Evolutionary conservation across 2,113 vertebrate species (phyloP), one percentile per base, ranked within the genome.

Genomic region (Muscicapa adusta): DNA sequence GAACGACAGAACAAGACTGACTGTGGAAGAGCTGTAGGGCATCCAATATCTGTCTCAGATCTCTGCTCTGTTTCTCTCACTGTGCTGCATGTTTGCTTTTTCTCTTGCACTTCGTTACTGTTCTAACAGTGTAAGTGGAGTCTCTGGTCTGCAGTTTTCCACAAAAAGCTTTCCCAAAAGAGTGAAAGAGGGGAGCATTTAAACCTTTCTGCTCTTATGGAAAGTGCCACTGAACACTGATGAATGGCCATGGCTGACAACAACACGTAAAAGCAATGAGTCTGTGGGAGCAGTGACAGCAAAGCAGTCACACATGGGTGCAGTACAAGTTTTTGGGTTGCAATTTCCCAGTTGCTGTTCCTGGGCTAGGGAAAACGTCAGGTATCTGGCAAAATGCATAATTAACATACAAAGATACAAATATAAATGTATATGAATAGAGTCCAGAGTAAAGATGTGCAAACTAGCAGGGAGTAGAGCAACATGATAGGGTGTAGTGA

Each of bases 31-130:
- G 82, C 91, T 1, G 33, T 2, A 70, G 81, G 85, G 78, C 62
- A 90, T 68, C 87, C 81, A 23, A 4, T 58, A 82, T 56, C 54
- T 68, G 47, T 20, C 71, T 95, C 74, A 58, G 91, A 92, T 91
- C 74, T 89, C 75, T 58, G 34, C 50, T 79, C 78, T 60, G 20
- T 26, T 85, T 51, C 58, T 85, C 80, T 92, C 66, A 15, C 80
- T 28, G 20, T 31, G 48, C 73, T 62, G 66, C 15, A 12, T 2
- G 19, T 89, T 78, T 72, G 83, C 43, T 85, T 68, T 48, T 57
- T 29, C 72, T 74, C 22, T 65, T 50, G 60, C 65, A 33, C 57
- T 66, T 47, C 53, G 54, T 24, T 53, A 36, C 20, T n/a, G 63
- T 42, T 72, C 43, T n/a, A 38, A 53, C n/a, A 61, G 23, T 2